phyloP scores from a whole-genome alignment of 2,113 vertebrate genomes.

The Salvelinus sp. region DNA sequence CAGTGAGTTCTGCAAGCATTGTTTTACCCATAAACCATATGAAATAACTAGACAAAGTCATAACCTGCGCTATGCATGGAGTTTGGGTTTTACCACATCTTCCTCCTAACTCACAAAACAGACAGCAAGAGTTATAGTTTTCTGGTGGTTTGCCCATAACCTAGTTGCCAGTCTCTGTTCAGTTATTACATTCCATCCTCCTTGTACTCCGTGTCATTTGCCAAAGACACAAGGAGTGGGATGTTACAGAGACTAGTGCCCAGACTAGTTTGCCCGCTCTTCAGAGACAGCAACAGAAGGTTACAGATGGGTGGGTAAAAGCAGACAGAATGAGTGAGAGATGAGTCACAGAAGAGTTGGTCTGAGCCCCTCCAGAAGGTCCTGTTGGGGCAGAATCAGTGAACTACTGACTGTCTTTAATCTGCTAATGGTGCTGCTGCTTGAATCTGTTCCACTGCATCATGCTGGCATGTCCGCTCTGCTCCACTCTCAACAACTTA shows the following conservation, averaged over 20 bases:
- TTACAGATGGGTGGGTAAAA: constrained; percentile 24
- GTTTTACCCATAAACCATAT: too few relatives aligned
- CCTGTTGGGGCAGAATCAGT: constrained; percentile 22
- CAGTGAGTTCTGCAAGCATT: too few relatives aligned
- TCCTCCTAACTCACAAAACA: neutral
- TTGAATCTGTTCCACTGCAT: constrained; percentile 48
- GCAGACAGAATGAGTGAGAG: neutral
- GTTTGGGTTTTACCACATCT: neutral
- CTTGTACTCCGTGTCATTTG: too few relatives aligned
- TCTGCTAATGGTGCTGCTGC: constrained; percentile 50
- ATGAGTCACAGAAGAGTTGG: neutral
- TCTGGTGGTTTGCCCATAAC: too few relatives aligned
- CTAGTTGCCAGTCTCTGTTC: too few relatives aligned
- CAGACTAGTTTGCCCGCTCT: neutral
- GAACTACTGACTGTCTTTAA: constrained; percentile 32
- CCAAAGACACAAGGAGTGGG: too few relatives aligned
- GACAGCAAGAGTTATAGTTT: constrained; percentile 6
- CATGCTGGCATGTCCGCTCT: constrained; percentile 24
- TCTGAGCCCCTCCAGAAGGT: constrained; percentile 9
- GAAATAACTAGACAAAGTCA: neutral
- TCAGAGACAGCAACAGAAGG: neutral
- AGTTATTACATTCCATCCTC: too few relatives aligned
- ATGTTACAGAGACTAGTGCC: neutral
- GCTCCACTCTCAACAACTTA: constrained; percentile 40
- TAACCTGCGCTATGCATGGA: neutral